Conservation (phyloP, 1,140 invertebrate species). For the Pachyrhynchus sulphureomaculatus region DNA sequence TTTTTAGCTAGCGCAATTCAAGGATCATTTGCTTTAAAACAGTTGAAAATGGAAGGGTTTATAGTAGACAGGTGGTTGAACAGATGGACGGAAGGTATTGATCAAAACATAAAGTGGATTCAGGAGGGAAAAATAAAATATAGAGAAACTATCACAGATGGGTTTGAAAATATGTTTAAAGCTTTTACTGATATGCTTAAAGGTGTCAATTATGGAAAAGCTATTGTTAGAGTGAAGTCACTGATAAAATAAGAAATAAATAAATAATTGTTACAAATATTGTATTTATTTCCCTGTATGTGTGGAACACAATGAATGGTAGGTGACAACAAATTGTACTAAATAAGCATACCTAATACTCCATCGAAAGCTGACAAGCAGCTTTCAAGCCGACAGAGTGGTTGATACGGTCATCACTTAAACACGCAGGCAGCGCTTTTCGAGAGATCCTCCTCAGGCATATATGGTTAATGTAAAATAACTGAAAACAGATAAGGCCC, state of each 20-base stretch:
- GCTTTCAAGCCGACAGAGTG: too few relatives aligned
- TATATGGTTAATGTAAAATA: too few relatives aligned
- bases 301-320: neutral
- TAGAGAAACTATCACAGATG: too few relatives aligned
- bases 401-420: too few relatives aligned
- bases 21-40: conserved; percentile 42
- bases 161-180: conserved; percentile 69
- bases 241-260: conserved; percentile 63
- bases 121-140: conserved; percentile 61
- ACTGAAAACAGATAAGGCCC: too few relatives aligned
- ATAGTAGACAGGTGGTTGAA: conserved; percentile 59
- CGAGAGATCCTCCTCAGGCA: too few relatives aligned
- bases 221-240: conserved; percentile 56
- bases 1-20: conserved; percentile 44
- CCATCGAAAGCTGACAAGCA: too few relatives aligned
- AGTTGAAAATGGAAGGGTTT: conserved; percentile 68
- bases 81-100: conserved; percentile 61
- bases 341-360: too few relatives aligned
- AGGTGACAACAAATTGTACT: too few relatives aligned
- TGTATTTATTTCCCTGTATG: conserved; percentile 49
- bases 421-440: too few relatives aligned
- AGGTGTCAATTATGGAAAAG: conserved; percentile 67
- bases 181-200: conserved; percentile 63
- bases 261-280: too few relatives aligned
- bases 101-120: conserved; percentile 60